These are phyloP conservation scores for Pseudorectes ferrugineus DNA, from an alignment of 2,113 vertebrate species.

Conservation along the genomic window DNA sequence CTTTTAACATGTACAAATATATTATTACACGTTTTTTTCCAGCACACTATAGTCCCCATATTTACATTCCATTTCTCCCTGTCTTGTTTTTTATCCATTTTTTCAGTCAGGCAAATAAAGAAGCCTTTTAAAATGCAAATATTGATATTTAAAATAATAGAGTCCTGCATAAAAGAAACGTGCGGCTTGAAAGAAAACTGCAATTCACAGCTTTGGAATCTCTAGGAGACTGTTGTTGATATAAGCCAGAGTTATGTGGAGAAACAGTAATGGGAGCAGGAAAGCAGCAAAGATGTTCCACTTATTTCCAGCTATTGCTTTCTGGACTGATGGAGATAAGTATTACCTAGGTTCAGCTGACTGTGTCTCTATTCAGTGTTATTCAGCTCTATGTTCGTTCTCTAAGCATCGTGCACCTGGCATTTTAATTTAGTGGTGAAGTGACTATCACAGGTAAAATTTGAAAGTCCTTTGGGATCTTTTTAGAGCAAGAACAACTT, in stretches of 20 bases:
- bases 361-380: not conserved
- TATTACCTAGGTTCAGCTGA: not conserved
- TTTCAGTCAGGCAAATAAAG: constrained; percentile 4
- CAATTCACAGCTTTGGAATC: not conserved
- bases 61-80: not conserved
- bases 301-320: not conserved
- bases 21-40: not conserved
- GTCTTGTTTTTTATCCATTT: not conserved
- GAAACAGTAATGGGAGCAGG: not conserved
- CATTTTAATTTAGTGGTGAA: not conserved
- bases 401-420: not conserved
- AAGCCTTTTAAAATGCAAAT: constrained; percentile 59
- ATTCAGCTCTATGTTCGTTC: not conserved
- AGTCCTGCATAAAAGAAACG: constrained; percentile 1
- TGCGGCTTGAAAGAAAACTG: not conserved
- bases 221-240: not conserved
- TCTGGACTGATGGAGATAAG: not conserved
- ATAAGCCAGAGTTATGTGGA: not conserved
- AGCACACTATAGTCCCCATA: not conserved
- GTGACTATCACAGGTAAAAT: not conserved
- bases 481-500: not conserved
- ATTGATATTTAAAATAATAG: constrained; percentile 58
- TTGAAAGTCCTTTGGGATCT: not conserved
- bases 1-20: constrained; percentile 28
- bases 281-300: not conserved